phyloP scores from a whole-genome alignment of 2,113 vertebrate species.

The Setophaga petechia region DNA sequence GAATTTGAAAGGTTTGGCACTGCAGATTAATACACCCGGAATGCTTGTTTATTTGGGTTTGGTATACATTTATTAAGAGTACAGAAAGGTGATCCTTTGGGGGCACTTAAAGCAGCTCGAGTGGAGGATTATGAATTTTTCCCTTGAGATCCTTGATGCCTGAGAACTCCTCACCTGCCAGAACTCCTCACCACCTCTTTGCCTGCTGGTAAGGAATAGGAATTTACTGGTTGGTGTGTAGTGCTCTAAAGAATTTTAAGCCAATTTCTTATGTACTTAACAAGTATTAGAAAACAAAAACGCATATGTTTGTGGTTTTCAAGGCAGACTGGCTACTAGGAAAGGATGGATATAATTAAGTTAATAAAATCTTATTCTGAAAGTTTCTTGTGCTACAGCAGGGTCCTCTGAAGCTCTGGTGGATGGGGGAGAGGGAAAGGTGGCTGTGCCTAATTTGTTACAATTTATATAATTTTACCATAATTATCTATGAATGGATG shows the following conservation, averaged over 20 bases:
- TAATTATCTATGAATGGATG: neutral
- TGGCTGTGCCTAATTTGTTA: neutral
- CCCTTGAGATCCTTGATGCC: neutral
- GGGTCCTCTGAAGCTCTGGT: neutral
- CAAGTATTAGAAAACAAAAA: neutral
- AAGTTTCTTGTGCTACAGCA: neutral
- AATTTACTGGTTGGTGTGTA: neutral
- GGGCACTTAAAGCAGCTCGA: neutral
- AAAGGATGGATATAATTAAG: neutral
- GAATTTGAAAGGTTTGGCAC: neutral
- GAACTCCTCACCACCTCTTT: neutral
- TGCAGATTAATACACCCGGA: neutral
- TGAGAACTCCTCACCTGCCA: neutral
- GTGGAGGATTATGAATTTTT: neutral
- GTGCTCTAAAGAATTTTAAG: neutral
- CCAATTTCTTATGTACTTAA: neutral
- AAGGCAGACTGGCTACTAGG: neutral
- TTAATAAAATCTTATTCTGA: neutral
- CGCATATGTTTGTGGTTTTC: accelerated
- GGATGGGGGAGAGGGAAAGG: neutral
- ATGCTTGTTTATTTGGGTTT: neutral
- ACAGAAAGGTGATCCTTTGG: neutral
- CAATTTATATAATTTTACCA: neutral
- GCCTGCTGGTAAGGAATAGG: neutral
- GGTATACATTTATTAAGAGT: neutral